A percentile compares a stretch with the other conserved stretches of the same genome.
phyloP scores from a whole-genome alignment of 2,888 invertebrate species.

The Anodontia alba region DNA sequence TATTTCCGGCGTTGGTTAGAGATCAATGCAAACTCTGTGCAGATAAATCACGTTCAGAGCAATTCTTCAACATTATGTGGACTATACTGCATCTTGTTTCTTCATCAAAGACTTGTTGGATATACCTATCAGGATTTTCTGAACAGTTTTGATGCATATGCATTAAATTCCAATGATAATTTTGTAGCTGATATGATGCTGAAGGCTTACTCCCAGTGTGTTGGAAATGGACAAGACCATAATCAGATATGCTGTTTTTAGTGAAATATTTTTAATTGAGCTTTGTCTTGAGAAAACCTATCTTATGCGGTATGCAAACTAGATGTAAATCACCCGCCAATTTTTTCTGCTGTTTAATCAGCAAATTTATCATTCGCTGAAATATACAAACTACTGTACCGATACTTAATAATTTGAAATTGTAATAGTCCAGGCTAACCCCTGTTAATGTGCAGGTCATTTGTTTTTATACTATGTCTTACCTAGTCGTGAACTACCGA shows the following conservation, averaged over 20 bases:
- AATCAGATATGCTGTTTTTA: not conserved
- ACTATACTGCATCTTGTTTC: constrained; percentile 38
- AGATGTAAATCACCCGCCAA: no score
- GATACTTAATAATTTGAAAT: no score
- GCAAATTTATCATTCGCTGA: no score
- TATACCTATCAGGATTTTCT: constrained; percentile 18
- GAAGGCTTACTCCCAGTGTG: constrained; percentile 29
- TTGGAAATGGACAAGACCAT: constrained; percentile 3
- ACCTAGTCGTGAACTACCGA: no score
- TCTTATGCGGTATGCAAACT: no score
- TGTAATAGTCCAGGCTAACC: no score
- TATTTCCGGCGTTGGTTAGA: constrained; percentile 31
- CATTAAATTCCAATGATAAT: constrained; percentile 21
- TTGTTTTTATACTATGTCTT: no score
- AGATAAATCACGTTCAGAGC: constrained; percentile 26
- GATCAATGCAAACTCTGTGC: not conserved
- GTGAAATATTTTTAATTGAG: no score
- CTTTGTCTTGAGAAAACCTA: no score
- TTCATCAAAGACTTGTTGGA: constrained; percentile 32
- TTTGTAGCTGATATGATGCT: constrained; percentile 20
- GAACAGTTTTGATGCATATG: constrained; percentile 4
- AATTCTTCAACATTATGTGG: constrained; percentile 30
- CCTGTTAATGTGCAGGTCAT: no score
- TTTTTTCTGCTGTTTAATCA: no score
- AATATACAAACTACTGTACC: no score